phyloP scores from a whole-genome alignment of 2,113 vertebrate species.

The Pristiophorus japonicus region DNA sequence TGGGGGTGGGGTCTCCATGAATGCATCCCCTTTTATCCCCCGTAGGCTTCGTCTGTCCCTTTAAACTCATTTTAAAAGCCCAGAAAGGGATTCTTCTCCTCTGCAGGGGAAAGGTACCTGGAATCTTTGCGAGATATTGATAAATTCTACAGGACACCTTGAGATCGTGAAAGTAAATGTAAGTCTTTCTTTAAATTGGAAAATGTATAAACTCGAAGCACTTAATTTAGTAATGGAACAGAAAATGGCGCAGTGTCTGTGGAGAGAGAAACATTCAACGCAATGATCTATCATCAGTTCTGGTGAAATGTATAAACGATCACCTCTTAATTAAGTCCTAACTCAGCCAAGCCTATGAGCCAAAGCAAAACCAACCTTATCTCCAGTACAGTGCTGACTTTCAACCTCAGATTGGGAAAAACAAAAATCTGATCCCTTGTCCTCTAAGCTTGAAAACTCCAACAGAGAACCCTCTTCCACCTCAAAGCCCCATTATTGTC shows the following conservation, averaged over 20 bases:
- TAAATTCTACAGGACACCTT: too few species aligned
- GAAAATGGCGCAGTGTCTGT: not conserved
- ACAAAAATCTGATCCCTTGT: not conserved
- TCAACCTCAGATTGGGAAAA: not conserved
- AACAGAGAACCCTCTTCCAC: not conserved
- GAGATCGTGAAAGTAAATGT: not conserved
- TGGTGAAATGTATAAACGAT: not conserved
- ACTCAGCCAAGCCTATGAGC: not conserved
- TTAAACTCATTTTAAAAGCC: too few species aligned
- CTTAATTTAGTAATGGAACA: not conserved
- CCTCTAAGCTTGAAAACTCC: not conserved
- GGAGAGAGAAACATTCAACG: not conserved
- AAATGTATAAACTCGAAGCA: not conserved
- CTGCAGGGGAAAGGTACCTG: too few species aligned
- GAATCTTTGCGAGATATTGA: too few species aligned
- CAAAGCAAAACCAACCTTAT: not conserved
- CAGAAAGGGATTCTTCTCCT: too few species aligned
- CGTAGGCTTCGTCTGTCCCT: too few species aligned
- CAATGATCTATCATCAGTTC: not conserved
- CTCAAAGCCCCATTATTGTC: not conserved
- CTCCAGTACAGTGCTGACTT: not conserved
- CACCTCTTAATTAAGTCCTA: not conserved
- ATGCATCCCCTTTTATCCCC: too few species aligned
- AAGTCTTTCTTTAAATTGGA: not conserved
- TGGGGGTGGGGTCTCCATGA: too few species aligned